Evolutionary conservation across 2,797 vertebrate genomes (phyloP), one percentile per base, ranked within the genome.

Genomic region (Sebastolobus altivelis): DNA sequence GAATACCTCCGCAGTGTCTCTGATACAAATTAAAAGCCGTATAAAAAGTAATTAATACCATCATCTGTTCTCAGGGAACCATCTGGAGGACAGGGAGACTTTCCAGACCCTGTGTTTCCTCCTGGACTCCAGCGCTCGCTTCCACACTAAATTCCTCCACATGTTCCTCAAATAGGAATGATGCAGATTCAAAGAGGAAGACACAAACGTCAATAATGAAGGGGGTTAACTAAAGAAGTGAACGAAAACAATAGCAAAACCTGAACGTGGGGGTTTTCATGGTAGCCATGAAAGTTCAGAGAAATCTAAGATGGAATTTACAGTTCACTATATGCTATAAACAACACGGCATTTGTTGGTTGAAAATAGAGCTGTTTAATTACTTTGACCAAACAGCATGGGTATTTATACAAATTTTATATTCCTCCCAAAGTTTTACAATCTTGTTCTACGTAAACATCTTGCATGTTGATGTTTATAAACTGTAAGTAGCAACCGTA

Each of bases 111-210:
- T 98, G 8, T 96, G 95, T 55, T 92, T 96, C 91, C 95, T 98
- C 18, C 82, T 98, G 18, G 95, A 96, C 12, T 96, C 97, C 38
- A 96, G 96, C 18, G 95, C 97, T 20, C 96, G 88, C 88, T 98
- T 98, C 92, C 97, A 98, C 70, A 95, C 97, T 12, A 96, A 96
- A 72, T 94, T 98, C 72, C 92, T 98, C n/a, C 94, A 87, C 79
- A 90, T 88, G 84, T 80, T 94, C 52, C 83, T 95, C 52, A 92
- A 82, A 63, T 84, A 93, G 65, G 67, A 84, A 13, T 14, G 60
- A 72, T 38, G 14, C 13, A 71, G 29, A 49, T 9, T 33, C 6
- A 54, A 65, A 62, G 27, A 55, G 13, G 65, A 65, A 25, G 38
- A 58, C 63, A 69, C 11, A 10, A 27, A n/a, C 0, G 3, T 10